These are phyloP conservation scores for Cryptotis parvus DNA, from an alignment of 2,113 vertebrate genomes.

Conservation along the genomic window DNA sequence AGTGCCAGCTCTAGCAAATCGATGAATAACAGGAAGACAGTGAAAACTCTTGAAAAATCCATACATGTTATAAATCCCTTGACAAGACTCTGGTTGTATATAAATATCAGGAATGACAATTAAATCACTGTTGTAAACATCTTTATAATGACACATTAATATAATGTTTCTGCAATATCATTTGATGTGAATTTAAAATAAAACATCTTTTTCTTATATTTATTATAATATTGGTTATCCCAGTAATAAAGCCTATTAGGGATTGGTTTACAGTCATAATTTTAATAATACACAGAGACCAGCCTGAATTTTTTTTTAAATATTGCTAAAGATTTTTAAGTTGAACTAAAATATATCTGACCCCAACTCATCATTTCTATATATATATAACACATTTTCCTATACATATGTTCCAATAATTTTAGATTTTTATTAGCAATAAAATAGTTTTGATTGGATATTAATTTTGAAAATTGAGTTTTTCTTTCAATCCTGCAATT, in stretches of 20 bases:
- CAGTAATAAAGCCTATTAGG: not conserved
- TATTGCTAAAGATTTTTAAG: not conserved
- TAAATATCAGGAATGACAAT: not conserved
- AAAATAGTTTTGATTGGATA: not conserved
- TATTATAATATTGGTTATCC: not conserved
- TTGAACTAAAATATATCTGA: not conserved
- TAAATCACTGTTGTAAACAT: slow-evolving; percentile 35
- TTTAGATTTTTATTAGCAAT: slow-evolving; percentile 6
- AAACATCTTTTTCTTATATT: not conserved
- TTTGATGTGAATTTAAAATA: not conserved
- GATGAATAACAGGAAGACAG: too few species aligned
- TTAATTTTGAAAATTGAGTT: not conserved
- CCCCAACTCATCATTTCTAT: not conserved
- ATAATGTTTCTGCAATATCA: slow-evolving; percentile 3
- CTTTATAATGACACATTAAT: not conserved
- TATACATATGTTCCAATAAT: not conserved
- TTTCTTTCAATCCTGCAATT: not conserved
- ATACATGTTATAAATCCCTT: not conserved
- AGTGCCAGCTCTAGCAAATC: too few species aligned
- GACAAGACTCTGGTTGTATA: slow-evolving; percentile 4
- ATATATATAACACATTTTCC: not conserved
- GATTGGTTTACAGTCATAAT: not conserved
- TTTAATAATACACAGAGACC: not conserved
- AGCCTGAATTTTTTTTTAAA: not conserved
- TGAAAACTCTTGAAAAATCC: not conserved